Conservation (phyloP, 2,888 invertebrate species). For the Gymnoscelis rufifasciata region DNA sequence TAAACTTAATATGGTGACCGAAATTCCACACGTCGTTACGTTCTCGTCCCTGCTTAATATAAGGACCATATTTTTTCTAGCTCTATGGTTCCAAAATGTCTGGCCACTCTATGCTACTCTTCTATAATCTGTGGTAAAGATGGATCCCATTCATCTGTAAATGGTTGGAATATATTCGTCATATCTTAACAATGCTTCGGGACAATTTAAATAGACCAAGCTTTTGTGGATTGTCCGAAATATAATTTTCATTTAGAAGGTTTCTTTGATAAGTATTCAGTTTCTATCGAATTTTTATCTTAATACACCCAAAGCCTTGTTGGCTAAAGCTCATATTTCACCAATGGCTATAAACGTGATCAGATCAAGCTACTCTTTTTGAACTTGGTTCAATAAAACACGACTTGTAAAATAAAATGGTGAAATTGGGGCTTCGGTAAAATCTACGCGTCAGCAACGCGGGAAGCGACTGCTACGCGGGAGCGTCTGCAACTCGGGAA, state of each 20-base stretch:
- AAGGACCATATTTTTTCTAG: conserved; percentile 39
- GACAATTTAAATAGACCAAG: conserved; percentile 24
- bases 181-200: conserved; percentile 33
- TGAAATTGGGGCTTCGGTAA: no score
- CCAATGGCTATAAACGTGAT: no score
- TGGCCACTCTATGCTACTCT: conserved; percentile 51
- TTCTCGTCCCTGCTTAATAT: neutral
- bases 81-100: conserved; percentile 61
- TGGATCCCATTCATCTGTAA: conserved; percentile 39
- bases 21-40: neutral
- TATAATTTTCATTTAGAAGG: conserved; percentile 13
- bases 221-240: conserved; percentile 6
- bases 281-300: neutral
- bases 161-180: conserved; percentile 35
- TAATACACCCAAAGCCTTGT: no score
- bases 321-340: no score
- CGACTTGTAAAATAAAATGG: no score
- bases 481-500: no score
- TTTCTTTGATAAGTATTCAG: conserved; percentile 8
- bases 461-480: no score
- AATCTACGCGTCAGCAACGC: no score
- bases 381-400: no score
- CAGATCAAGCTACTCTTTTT: no score
- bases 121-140: conserved; percentile 33
- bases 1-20: no score